A percentile compares a stretch with the other conserved stretches of the same genome.
Evolutionary conservation across 2,113 vertebrate genomes (phyloP).

Genomic region (Panthera leo): DNA sequence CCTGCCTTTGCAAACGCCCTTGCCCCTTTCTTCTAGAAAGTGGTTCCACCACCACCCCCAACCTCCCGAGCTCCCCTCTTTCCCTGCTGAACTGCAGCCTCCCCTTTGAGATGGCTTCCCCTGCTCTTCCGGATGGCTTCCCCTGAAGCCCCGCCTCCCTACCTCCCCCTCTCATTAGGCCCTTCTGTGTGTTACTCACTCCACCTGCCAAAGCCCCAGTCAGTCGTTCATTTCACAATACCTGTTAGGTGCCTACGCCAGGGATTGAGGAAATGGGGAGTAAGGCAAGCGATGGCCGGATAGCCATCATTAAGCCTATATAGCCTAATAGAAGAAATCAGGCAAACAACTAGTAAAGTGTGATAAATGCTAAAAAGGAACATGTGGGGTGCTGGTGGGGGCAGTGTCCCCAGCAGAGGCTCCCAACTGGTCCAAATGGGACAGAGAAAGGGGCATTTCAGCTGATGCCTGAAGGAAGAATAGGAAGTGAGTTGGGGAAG

Average conservation of each 20-base stretch:
- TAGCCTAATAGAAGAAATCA: not conserved
- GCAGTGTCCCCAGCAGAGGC: not conserved
- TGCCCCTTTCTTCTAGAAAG: not conserved
- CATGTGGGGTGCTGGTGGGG: not conserved
- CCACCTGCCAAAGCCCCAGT: not conserved
- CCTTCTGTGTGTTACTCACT: not conserved
- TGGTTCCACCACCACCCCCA: not conserved
- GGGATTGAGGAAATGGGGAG: not conserved
- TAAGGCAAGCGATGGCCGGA: not conserved
- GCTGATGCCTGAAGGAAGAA: not conserved
- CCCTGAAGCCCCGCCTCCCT: not conserved
- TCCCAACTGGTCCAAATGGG: not conserved
- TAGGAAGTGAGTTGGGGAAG: not conserved
- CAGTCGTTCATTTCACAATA: not conserved
- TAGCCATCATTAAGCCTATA: not conserved
- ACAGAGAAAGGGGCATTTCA: not conserved
- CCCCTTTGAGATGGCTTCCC: not conserved
- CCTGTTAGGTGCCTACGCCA: not conserved
- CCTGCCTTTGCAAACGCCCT: not conserved
- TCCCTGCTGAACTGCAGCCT: not conserved
- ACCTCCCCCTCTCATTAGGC: no score
- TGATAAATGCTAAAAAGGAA: not conserved
- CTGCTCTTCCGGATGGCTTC: not conserved
- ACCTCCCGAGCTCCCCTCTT: not conserved
- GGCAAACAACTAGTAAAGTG: not conserved